Evolutionary conservation across 2,888 invertebrate species (phyloP).

Genomic region (Gandaritis pyraliata): DNA sequence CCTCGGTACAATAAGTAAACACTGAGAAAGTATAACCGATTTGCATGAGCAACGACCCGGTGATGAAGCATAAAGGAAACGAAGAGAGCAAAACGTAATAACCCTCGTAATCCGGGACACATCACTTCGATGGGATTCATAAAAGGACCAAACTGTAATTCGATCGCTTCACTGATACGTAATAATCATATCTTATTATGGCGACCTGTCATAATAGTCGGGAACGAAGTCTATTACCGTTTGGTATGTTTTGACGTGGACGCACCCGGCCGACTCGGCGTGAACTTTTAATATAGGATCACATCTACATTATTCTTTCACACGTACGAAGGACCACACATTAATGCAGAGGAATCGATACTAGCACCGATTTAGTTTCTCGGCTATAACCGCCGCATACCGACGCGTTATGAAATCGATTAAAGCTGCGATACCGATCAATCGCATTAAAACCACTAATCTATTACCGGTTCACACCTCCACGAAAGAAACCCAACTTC

Average conservation of each 20-base stretch:
- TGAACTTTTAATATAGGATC: conserved; percentile 42
- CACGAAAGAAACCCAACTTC: conserved; percentile 48
- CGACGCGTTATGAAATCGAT: conserved; percentile 64
- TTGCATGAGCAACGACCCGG: conserved; percentile 27
- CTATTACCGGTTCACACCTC: conserved; percentile 63
- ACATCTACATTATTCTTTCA: conserved; percentile 55
- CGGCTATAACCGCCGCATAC: conserved; percentile 57
- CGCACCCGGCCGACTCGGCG: conserved; percentile 14
- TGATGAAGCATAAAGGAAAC: conserved; percentile 30
- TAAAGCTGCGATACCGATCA: conserved; percentile 62
- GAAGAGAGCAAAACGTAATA: conserved; percentile 30
- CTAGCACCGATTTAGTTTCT: conserved; percentile 59
- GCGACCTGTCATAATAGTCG: conserved; percentile 65
- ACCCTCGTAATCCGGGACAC: conserved; percentile 38
- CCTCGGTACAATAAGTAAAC: conserved; percentile 33
- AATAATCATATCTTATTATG: conserved; percentile 70
- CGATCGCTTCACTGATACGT: conserved; percentile 57
- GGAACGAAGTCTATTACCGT: conserved; percentile 51
- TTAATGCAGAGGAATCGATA: conserved; percentile 60
- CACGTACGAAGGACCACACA: conserved; percentile 68
- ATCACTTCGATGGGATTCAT: conserved; percentile 42
- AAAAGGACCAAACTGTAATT: conserved; percentile 60
- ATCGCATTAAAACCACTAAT: conserved; percentile 63
- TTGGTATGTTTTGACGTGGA: conserved; percentile 30
- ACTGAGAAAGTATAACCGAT: conserved; percentile 32